Percentiles rank a stretch among this genome's conserved stretches.
Evolutionary conservation across 2,888 invertebrate genomes (phyloP).

Genomic region (Enchytraeus crypticus): DNA sequence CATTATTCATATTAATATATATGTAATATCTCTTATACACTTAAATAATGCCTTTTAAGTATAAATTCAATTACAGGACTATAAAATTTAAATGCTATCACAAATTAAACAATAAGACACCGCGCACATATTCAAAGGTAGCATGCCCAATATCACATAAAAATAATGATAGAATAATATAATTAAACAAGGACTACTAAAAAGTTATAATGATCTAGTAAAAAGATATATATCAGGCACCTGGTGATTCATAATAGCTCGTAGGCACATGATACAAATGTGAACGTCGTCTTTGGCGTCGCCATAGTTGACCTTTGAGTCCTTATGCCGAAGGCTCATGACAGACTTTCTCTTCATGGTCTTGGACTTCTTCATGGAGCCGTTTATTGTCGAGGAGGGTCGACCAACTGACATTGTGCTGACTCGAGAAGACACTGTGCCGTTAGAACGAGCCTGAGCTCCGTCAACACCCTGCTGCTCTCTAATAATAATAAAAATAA

Average conservation of each 20-base stretch:
- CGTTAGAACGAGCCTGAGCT: neutral
- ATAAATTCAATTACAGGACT: no score
- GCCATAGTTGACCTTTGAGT: conserved; percentile 43
- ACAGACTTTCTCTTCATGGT: neutral
- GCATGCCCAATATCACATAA: neutral
- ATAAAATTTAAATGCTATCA: no score
- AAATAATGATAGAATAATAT: neutral
- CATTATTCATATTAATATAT: neutral
- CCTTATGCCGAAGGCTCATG: neutral
- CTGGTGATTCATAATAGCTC: conserved; percentile 99
- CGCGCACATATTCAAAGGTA: no score
- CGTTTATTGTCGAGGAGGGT: no score
- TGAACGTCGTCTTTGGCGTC: conserved; percentile 88
- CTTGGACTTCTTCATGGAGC: neutral
- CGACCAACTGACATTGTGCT: no score
- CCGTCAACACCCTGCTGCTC: neutral
- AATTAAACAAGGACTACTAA: neutral
- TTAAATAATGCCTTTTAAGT: no score
- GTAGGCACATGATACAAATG: conserved; percentile 96
- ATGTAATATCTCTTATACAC: neutral
- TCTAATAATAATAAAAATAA: neutral
- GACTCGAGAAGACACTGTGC: no score
- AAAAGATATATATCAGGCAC: no score
- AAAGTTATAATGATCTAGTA: no score
- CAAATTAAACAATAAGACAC: no score